These are phyloP conservation scores for Tychaedon coryphoeus DNA, from an alignment of 2,113 vertebrate species.

Conservation along the genomic window DNA sequence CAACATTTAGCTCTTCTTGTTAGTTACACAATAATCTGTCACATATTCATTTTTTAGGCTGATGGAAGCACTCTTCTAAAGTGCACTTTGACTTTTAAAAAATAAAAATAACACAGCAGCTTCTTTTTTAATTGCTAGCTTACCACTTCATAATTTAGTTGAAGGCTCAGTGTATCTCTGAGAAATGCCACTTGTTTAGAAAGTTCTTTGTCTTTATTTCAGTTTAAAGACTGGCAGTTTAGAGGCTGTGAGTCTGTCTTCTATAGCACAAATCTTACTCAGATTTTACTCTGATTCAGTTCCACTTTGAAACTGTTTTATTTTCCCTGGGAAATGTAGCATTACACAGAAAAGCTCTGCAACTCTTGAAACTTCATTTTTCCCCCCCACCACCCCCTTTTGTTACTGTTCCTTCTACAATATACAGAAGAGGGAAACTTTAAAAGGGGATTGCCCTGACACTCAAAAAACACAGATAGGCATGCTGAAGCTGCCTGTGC, in stretches of 20 bases:
- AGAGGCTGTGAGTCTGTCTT: background rate
- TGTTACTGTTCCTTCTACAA: background rate
- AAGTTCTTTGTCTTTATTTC: background rate
- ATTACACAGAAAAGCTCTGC: background rate
- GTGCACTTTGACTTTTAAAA: background rate
- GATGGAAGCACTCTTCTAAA: background rate
- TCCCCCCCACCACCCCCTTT: fast-evolving
- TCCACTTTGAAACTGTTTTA: background rate
- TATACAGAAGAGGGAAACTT: background rate
- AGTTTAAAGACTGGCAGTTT: background rate
- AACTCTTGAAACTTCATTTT: background rate
- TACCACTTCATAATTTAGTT: background rate
- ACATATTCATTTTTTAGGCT: background rate
- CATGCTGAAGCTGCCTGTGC: background rate
- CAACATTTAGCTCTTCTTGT: background rate
- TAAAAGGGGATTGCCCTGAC: background rate
- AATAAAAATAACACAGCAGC: background rate
- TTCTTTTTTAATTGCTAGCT: background rate
- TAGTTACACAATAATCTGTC: background rate
- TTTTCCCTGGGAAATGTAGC: background rate
- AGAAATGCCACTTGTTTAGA: background rate
- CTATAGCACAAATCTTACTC: background rate
- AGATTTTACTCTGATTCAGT: background rate
- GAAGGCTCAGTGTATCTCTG: background rate
- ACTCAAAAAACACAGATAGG: background rate